These are phyloP conservation scores for Eumerus sabulonum DNA, from an alignment of 2,888 invertebrate genomes.

Conservation along the genomic window DNA sequence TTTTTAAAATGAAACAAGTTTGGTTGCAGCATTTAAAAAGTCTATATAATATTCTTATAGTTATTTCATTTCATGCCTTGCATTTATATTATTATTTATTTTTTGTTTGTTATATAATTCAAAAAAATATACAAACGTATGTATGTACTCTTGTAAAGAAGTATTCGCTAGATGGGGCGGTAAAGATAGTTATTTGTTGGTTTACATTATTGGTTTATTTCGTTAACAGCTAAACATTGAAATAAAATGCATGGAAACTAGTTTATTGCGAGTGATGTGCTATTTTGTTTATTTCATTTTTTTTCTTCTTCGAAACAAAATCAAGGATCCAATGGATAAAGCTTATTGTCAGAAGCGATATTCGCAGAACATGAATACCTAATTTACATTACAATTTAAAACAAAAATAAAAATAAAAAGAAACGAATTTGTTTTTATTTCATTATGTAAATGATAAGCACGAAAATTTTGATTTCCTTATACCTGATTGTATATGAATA, in stretches of 20 bases:
- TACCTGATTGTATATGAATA: constrained; percentile 69
- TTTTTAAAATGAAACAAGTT: constrained; percentile 66
- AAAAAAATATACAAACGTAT: constrained; percentile 41
- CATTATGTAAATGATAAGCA: constrained; percentile 32
- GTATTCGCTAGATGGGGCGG: constrained; percentile 64
- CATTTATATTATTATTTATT: too few species aligned
- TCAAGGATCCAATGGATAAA: constrained; percentile 74
- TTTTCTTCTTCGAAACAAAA: constrained; percentile 22
- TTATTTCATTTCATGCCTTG: too few species aligned
- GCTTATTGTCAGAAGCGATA: constrained; percentile 79
- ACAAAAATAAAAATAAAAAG: constrained; percentile 21
- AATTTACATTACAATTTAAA: constrained; percentile 24
- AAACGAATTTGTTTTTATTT: neutral
- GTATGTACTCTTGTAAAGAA: constrained; percentile 64
- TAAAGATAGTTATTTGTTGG: constrained; percentile 65
- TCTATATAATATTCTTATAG: constrained; percentile 67
- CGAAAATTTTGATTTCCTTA: constrained; percentile 67
- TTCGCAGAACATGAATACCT: constrained; percentile 69
- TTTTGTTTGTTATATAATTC: too few species aligned
- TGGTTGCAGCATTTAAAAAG: constrained; percentile 63
- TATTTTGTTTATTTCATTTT: too few species aligned
- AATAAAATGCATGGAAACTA: constrained; percentile 19
- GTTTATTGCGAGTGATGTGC: constrained; percentile 48
- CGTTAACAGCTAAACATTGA: constrained; percentile 65
- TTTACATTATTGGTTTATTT: constrained; percentile 66